Conservation (phyloP, 2,113 vertebrate species). For the Mastomys coucha region DNA sequence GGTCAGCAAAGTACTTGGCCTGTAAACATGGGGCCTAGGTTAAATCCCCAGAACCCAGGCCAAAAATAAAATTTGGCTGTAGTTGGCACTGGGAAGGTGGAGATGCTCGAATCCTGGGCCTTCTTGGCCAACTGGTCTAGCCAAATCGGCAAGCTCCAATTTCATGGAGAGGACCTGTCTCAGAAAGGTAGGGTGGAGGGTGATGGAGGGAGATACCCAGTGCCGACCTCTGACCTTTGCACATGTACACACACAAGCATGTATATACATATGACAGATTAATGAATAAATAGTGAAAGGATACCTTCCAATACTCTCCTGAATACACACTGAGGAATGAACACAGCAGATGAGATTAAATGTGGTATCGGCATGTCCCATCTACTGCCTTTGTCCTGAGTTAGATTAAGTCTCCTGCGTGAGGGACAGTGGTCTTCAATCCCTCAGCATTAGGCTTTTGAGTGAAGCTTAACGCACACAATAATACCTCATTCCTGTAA, state of each 20-base stretch:
- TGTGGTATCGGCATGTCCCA: background rate
- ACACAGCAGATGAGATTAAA: background rate
- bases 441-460: background rate
- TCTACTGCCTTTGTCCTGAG: background rate
- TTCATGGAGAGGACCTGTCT: background rate
- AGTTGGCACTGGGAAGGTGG: background rate
- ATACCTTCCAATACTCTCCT: background rate
- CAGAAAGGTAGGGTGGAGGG: background rate
- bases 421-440: background rate
- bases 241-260: background rate
- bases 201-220: background rate
- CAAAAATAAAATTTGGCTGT: background rate
- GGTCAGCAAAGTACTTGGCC: background rate
- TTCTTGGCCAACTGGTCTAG: background rate
- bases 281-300: background rate
- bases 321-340: background rate
- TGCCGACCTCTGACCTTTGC: background rate
- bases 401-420: background rate
- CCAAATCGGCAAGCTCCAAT: background rate
- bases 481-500: background rate
- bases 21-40: background rate
- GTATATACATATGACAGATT: no score
- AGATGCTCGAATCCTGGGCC: no score
- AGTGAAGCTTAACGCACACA: background rate
- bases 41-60: background rate